Evolutionary conservation across 1,140 invertebrate genomes (phyloP).

Genomic region (Chlorops oryzae): DNA sequence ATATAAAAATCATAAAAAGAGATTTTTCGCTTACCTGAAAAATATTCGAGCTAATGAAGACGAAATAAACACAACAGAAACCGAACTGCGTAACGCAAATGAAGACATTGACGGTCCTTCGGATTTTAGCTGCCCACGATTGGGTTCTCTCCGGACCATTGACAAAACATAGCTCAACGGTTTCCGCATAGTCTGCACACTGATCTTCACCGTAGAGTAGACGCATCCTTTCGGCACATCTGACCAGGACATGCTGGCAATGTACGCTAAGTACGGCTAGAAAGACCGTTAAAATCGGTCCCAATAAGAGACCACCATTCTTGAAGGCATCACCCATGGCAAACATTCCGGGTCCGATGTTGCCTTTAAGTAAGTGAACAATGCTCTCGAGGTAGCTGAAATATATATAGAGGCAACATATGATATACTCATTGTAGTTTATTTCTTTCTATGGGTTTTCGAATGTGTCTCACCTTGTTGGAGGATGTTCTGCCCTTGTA

Average conservation of each 20-base stretch:
- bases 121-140: constrained; percentile 56
- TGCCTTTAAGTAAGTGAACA: constrained; percentile 68
- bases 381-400: constrained; percentile 64
- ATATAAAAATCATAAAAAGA: too few species aligned
- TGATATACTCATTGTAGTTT: too few species aligned
- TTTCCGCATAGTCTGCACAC: constrained; percentile 68
- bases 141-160: constrained; percentile 60
- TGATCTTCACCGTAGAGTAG: constrained; percentile 49
- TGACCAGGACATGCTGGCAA: constrained; percentile 66
- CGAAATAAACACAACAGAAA: constrained; percentile 92
- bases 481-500: too few species aligned
- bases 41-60: constrained; percentile 81
- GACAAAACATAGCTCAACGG: constrained; percentile 69
- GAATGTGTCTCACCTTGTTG: too few species aligned
- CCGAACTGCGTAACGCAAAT: constrained; percentile 87
- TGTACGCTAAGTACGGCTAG: constrained; percentile 67
- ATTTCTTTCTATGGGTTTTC: too few species aligned
- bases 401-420: background rate
- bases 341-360: constrained; percentile 69
- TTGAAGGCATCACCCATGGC: constrained; percentile 72
- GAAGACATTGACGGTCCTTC: constrained; percentile 66
- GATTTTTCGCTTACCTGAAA: constrained; percentile 67
- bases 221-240: constrained; percentile 62
- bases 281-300: constrained; percentile 57
- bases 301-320: constrained; percentile 64